Evolutionary conservation across 2,888 invertebrate genomes (phyloP).

Genomic region (Erebia ligea): DNA sequence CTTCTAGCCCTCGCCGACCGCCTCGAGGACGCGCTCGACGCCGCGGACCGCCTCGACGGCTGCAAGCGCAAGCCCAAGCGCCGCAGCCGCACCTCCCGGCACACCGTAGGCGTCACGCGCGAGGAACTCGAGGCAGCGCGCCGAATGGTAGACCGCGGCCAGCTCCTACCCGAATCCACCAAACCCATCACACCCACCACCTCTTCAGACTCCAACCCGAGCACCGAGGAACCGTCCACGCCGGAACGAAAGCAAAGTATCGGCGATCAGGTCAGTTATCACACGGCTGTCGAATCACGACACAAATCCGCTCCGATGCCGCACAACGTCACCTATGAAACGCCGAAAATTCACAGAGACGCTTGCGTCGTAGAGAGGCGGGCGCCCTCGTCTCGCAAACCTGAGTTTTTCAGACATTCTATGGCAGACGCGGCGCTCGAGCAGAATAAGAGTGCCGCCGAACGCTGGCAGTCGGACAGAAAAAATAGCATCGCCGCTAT

Average conservation of each 20-base stretch:
- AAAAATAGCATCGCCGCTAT: constrained; percentile 70
- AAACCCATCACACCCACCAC: constrained; percentile 56
- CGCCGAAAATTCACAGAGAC: constrained; percentile 54
- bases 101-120: constrained; percentile 92
- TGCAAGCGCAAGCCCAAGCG: constrained; percentile 76
- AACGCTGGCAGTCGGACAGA: constrained; percentile 61
- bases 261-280: constrained; percentile 58
- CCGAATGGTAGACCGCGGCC: constrained; percentile 85
- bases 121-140: constrained; percentile 92
- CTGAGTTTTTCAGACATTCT: constrained; percentile 71
- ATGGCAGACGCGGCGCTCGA: constrained; percentile 58
- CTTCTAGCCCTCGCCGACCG: constrained; percentile 87
- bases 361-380: constrained; percentile 60
- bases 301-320: constrained; percentile 57
- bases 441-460: constrained; percentile 40
- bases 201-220: constrained; percentile 56
- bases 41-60: constrained; percentile 68
- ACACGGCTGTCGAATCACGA: constrained; percentile 57
- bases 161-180: constrained; percentile 56
- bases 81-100: constrained; percentile 86
- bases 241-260: constrained; percentile 64
- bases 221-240: constrained; percentile 53
- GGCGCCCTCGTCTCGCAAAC: constrained; percentile 55
- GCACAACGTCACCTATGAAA: constrained; percentile 60
- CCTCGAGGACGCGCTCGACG: constrained; percentile 84